Conservation (phyloP, 1,140 invertebrate species). For the Atta texana region DNA sequence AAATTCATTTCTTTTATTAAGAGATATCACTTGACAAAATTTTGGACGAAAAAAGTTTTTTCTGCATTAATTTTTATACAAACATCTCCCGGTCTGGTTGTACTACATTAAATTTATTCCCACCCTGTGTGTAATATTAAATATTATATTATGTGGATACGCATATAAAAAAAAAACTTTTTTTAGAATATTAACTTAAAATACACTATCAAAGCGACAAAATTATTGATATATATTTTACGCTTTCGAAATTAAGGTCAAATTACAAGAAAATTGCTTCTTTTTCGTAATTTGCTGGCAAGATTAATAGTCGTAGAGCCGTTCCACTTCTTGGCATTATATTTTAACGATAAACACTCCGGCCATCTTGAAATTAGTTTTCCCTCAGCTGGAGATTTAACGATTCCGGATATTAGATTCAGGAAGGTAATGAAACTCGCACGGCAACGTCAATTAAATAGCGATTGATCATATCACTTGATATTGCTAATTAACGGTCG, state of each 20-base stretch:
- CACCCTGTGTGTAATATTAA: no score
- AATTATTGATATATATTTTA: not conserved
- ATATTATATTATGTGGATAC: no score
- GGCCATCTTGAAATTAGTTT: constrained; percentile 8
- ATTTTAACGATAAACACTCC: constrained; percentile 36
- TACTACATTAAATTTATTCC: no score
- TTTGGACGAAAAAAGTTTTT: no score
- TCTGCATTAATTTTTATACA: no score
- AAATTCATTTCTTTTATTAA: no score
- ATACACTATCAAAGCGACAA: not conserved
- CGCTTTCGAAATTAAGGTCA: not conserved
- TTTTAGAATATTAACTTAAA: not conserved
- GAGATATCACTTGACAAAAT: no score
- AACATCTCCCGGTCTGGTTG: no score
- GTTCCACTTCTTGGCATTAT: not conserved
- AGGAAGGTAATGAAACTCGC: not conserved
- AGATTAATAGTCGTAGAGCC: not conserved
- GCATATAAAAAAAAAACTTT: not conserved
- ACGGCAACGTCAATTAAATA: not conserved
- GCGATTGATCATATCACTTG: not conserved
- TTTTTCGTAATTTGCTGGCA: not conserved
- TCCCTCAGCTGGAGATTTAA: not conserved
- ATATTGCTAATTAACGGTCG: not conserved
- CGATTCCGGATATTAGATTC: constrained; percentile 13
- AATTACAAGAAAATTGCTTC: constrained; percentile 12